Evolutionary conservation across 1,140 invertebrate genomes (phyloP).

Genomic region (Ladona fulva): DNA sequence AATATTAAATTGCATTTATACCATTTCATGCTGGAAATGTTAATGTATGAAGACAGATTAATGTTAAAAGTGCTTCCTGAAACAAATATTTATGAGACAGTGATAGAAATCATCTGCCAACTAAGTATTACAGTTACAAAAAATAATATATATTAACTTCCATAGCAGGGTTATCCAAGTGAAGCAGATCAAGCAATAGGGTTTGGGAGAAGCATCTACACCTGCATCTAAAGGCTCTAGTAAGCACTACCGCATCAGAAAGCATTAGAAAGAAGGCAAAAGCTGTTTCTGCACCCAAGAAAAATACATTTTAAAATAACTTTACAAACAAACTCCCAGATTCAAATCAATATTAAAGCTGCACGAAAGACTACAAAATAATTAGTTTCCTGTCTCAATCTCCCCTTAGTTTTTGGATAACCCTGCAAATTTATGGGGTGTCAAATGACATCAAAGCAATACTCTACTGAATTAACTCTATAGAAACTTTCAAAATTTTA

Average conservation of each 20-base stretch:
- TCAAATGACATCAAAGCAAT: too few relatives aligned
- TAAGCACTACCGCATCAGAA: background rate
- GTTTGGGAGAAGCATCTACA: constrained; percentile 24
- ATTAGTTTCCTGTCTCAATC: constrained; percentile 28
- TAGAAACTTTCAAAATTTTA: too few relatives aligned
- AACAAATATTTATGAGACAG: too few relatives aligned
- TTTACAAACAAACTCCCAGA: constrained; percentile 13
- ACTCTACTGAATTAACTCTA: too few relatives aligned
- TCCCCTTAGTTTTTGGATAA: constrained; percentile 39
- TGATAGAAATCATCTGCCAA: background rate
- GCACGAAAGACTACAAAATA: constrained; percentile 12
- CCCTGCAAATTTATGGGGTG: constrained; percentile 36
- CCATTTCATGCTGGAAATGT: too few relatives aligned
- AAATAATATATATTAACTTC: constrained; percentile 9
- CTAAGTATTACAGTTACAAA: constrained; percentile 15
- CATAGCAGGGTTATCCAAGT: constrained; percentile 42
- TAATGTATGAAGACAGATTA: background rate
- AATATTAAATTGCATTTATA: too few relatives aligned
- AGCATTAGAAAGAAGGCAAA: background rate
- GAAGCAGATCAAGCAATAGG: constrained; percentile 23
- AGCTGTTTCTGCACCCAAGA: background rate
- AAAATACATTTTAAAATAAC: background rate
- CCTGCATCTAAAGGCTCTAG: constrained; percentile 25
- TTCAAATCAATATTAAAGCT: constrained; percentile 14
- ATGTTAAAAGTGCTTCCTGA: background rate